Conservation (phyloP, 2,797 vertebrate genomes). For the Triplophysa yarkandensis region DNA sequence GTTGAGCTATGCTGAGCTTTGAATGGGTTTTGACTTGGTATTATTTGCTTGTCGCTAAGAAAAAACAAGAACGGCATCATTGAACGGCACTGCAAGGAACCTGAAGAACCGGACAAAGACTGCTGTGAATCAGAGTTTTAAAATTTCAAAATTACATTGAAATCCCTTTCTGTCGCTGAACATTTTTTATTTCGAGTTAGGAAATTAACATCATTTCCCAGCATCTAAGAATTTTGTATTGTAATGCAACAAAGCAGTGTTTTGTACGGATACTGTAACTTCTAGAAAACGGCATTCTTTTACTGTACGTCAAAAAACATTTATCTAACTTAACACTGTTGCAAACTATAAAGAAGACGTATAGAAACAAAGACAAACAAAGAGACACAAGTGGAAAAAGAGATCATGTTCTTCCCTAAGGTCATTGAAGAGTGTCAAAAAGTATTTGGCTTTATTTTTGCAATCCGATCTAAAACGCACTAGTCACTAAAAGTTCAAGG, state of each 20-base stretch:
- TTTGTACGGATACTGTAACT: slow-evolving; percentile 14
- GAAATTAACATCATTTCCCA: slow-evolving; percentile 2
- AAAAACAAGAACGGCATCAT: neutral
- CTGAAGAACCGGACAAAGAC: neutral
- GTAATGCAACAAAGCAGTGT: neutral
- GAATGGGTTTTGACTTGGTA: slow-evolving; percentile 42
- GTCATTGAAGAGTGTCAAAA: neutral
- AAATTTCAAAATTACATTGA: slow-evolving; percentile 1
- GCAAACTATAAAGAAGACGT: neutral
- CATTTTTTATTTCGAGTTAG: slow-evolving; percentile 6
- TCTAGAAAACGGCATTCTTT: too few relatives aligned
- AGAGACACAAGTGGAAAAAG: neutral
- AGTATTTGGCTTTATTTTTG: neutral
- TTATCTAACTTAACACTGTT: neutral
- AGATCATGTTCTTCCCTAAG: neutral
- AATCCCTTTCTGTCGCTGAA: slow-evolving; percentile 1
- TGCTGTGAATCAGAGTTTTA: slow-evolving; percentile 10
- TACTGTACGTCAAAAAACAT: neutral
- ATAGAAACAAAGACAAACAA: neutral
- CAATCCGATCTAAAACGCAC: neutral
- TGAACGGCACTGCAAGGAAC: slow-evolving; percentile 11
- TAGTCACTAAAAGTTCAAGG: neutral
- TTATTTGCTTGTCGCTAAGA: neutral
- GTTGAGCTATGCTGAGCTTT: slow-evolving; percentile 40
- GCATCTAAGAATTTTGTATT: neutral